A percentile compares a stretch with the other conserved stretches of the same genome.
Conservation (phyloP, 2,113 vertebrate genomes). For the Callipepla californica region DNA sequence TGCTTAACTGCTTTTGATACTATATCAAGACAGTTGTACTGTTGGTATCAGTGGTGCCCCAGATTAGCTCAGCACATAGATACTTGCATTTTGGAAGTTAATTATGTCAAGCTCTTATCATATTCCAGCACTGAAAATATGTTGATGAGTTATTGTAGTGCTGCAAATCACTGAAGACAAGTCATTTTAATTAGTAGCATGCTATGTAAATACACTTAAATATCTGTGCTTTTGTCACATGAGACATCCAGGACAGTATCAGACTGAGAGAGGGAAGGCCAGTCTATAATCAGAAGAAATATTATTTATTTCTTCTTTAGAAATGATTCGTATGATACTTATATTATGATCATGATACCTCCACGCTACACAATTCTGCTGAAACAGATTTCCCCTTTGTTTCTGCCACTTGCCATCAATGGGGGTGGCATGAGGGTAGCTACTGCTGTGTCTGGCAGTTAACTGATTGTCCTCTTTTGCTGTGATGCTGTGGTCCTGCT, state of each 20-base stretch:
- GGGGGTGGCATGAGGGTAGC: neutral
- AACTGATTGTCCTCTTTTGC: neutral
- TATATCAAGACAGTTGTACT: neutral
- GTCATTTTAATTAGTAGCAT: neutral
- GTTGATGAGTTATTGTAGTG: neutral
- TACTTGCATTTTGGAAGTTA: slow-evolving; percentile 3
- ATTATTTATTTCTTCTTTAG: neutral
- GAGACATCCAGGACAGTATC: neutral
- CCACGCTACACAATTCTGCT: neutral
- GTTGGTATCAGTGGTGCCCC: neutral
- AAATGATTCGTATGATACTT: neutral
- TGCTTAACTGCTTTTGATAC: neutral
- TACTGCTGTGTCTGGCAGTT: neutral
- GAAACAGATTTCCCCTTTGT: neutral
- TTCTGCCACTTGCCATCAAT: neutral
- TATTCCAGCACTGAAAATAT: neutral
- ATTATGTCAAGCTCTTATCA: neutral
- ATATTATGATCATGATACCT: neutral
- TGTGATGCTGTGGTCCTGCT: neutral
- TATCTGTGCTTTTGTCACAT: neutral
- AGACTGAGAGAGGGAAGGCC: neutral
- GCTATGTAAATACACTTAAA: neutral
- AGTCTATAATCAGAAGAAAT: neutral
- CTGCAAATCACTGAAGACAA: neutral
- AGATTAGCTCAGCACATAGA: neutral